Evolutionary conservation across 1,140 invertebrate species (phyloP).

Genomic region (Sipha flava): DNA sequence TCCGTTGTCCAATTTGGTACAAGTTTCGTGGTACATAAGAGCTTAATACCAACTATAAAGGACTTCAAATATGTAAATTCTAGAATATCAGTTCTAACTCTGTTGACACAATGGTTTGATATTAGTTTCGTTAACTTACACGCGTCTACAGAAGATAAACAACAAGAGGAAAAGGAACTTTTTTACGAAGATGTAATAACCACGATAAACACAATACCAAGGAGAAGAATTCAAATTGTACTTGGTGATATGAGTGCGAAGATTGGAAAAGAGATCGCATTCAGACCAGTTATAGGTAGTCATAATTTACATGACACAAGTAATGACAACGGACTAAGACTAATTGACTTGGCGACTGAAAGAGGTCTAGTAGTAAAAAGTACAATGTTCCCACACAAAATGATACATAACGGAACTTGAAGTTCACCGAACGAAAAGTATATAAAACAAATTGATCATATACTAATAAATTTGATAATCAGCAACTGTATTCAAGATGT

Average conservation of each 20-base stretch:
- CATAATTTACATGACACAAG: slow-evolving; percentile 29
- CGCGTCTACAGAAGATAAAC: not conserved
- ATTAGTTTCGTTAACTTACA: not conserved
- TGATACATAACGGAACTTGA: slow-evolving; percentile 38
- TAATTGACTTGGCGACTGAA: slow-evolving; percentile 25
- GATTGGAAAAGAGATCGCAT: slow-evolving; percentile 23
- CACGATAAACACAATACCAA: not conserved
- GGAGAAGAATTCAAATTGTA: too few species aligned
- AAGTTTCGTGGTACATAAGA: too few species aligned
- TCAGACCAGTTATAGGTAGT: slow-evolving; percentile 24
- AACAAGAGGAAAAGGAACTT: slow-evolving; percentile 24
- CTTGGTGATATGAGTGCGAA: slow-evolving; percentile 32
- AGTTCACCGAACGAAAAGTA: slow-evolving; percentile 33
- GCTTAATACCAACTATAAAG: too few species aligned
- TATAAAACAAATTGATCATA: too few species aligned
- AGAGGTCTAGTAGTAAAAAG: not conserved
- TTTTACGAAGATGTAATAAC: slow-evolving; percentile 30
- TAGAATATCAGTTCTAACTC: too few species aligned
- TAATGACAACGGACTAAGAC: slow-evolving; percentile 36
- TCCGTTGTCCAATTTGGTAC: too few species aligned
- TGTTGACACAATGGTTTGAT: too few species aligned
- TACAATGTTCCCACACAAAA: slow-evolving; percentile 36
- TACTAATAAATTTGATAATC: too few species aligned
- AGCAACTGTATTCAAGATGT: slow-evolving; percentile 26
- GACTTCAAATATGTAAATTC: too few species aligned